Conservation (phyloP, 2,797 vertebrate genomes). For the Otus scops region DNA sequence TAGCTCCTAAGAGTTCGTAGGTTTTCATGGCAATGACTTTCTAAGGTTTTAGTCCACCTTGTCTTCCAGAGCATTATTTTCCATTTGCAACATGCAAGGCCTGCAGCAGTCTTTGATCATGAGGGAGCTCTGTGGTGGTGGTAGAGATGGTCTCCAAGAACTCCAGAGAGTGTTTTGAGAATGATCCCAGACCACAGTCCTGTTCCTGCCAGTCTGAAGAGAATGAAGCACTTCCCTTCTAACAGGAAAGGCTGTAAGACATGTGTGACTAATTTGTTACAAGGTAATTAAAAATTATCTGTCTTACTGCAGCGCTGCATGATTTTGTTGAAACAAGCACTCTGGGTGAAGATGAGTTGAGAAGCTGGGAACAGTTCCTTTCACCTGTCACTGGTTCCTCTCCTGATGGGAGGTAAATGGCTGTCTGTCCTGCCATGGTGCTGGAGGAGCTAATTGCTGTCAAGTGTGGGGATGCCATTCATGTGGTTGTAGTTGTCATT, state of each 20-base stretch:
- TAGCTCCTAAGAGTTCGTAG: background rate
- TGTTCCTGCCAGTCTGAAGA: background rate
- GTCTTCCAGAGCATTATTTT: background rate
- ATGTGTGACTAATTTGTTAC: constrained; percentile 14
- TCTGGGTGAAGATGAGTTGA: background rate
- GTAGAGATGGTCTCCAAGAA: background rate
- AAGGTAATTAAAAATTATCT: constrained; percentile 37
- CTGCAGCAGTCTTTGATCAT: background rate
- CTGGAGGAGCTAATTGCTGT: background rate
- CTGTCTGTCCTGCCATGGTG: background rate
- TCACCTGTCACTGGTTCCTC: background rate
- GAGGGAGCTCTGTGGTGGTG: background rate
- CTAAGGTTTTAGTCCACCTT: background rate
- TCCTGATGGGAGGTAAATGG: background rate
- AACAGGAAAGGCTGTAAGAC: background rate
- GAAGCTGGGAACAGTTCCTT: background rate
- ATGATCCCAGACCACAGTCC: background rate
- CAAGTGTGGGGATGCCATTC: background rate
- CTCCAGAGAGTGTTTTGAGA: background rate
- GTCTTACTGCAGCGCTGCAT: background rate
- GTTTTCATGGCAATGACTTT: background rate
- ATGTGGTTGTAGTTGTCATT: accelerated
- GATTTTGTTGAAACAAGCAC: background rate
- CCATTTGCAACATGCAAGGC: background rate
- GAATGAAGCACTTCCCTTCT: background rate